Base-by-base conservation (phyloP, 2,113 vertebrate species). In the Pholis gunnellus region DNA sequence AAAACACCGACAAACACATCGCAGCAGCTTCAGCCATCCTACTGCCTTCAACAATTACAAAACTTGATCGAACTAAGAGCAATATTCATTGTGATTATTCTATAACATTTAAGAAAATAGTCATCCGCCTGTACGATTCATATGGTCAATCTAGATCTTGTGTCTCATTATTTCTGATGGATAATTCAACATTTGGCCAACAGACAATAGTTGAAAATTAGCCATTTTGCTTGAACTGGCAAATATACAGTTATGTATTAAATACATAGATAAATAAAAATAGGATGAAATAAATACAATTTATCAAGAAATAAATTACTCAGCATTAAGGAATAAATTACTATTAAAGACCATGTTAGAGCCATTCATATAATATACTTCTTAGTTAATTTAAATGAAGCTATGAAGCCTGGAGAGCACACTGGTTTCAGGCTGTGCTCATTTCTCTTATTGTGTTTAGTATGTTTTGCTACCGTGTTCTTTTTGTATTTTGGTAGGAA, bases 1-100 rank as follows among this genome's bases (percentile, higher is more conserved):
- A 85, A 87, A 91, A 81, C 36, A 13, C 44, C 27, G 22, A 57
- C 64, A 48, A 81, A 81, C 6, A 38, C 82, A 71, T 60, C 11
- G 25, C 27, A 48, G 59, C 56, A 48, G 77, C 20, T 17, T 14
- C 40, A 27, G 29, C 8, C 25, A 27, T 18, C n/a, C n/a, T 15
- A 25, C 10, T 1, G 60, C 29, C 38, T 70, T 54, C 18, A 76
- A 75, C 50, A 72, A 59, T 48, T 52, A 57, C 52, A 64, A 5
- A 34, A 60, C n/a, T 14, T 50, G 34, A 40, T n/a, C 18, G 3
- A 40, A 27, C 5, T 15, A 40, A 27, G 20, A 22, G 14, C 13
- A 54, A 46, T 67, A 38, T 31, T 82, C 40, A 29, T 13, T 25
- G 50, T 48, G 40, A 31, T 42, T 14, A 66, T 72, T 76, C 42